Base-by-base conservation (phyloP, 2,888 invertebrate genomes). In the Thecocarcelia acutangulata region DNA sequence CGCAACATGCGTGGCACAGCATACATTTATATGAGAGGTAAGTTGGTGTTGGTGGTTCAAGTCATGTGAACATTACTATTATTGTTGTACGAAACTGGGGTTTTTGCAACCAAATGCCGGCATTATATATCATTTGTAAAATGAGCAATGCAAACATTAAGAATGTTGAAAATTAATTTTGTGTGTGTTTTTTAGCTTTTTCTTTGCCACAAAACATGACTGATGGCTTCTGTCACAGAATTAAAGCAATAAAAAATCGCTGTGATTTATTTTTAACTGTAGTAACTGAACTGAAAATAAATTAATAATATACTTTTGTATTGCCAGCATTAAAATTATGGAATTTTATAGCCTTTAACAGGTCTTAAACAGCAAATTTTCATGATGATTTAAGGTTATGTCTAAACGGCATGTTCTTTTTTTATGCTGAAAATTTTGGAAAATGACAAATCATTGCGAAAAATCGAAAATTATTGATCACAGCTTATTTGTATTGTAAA, bases 1-100 rank as follows among this genome's bases (percentile, higher is more conserved):
- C 93, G 94, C 82, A 94, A 95, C 85, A 94, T 96, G 93, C 93
- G 95, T 85, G 95, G 95, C 50, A 94, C 95, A 0, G 96, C 96
- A 48, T 96, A 96, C 89, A 93, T 95, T 88, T 96, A 95, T 90
- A 94, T 94, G 94, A 91, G 94, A 90, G 94, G 94, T 94, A 88
- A 92, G 93, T 90, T 63, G 21, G 4, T 24, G n/a, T 24, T 54
- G 3, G 33, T 50, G 3, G 2, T 28, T n/a, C 15, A 54, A 37
- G 33, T 8, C 33, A 12, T 9, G 12, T 1, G 3, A 11, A 40
- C 13, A 0, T 19, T 58, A 4, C 19, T 17, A 2, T 8, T 6
- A 17, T 58, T 58, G 50, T 73, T 13, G 37, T 58, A 33, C 48
- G 68, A 19, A 58, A 58, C 70, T 75, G 59, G 66, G 54, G 70